Conservation (phyloP, 2,888 invertebrate genomes). For the Hyalella azteca region DNA sequence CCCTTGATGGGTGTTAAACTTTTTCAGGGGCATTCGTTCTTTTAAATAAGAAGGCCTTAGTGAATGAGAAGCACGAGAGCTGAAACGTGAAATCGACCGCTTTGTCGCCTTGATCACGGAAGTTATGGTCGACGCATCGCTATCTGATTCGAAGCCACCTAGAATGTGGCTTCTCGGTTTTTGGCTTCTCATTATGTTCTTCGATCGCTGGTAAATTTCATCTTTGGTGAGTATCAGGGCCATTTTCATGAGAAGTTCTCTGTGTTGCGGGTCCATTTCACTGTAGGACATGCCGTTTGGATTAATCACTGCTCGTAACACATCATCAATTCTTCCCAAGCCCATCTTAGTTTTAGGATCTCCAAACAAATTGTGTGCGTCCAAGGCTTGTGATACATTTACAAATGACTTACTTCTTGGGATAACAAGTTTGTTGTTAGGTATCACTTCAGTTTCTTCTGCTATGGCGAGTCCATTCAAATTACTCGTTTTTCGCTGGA, state of each 20-base stretch:
- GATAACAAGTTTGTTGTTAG: constrained; percentile 40
- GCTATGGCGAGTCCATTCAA: constrained; percentile 32
- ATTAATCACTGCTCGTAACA: constrained; percentile 82
- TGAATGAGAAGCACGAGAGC: constrained; percentile 57
- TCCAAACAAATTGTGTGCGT: constrained; percentile 59
- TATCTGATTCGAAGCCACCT: constrained; percentile 53
- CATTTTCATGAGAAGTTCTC: constrained; percentile 84
- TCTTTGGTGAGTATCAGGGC: constrained; percentile 90
- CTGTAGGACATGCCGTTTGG: constrained; percentile 93
- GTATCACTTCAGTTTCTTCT: constrained; percentile 45
- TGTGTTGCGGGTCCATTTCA: constrained; percentile 88
- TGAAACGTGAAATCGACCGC: constrained; percentile 59
- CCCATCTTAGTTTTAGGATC: constrained; percentile 69
- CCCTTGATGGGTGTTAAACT: constrained; percentile 39
- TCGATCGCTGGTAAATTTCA: constrained; percentile 86
- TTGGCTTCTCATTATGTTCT: constrained; percentile 85
- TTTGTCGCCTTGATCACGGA: constrained; percentile 59
- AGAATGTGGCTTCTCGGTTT: constrained; percentile 61
- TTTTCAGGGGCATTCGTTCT: constrained; percentile 51
- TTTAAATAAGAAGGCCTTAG: constrained; percentile 49
- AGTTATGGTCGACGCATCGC: constrained; percentile 57
- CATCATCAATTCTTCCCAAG: constrained; percentile 77
- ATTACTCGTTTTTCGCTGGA: constrained; percentile 40
- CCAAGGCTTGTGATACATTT: constrained; percentile 70
- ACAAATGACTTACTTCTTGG: constrained; percentile 64